A percentile compares a stretch with the other conserved stretches of the same genome.
phyloP scores from a whole-genome alignment of 2,797 vertebrate genomes.

The Syndactyla subalaris region DNA sequence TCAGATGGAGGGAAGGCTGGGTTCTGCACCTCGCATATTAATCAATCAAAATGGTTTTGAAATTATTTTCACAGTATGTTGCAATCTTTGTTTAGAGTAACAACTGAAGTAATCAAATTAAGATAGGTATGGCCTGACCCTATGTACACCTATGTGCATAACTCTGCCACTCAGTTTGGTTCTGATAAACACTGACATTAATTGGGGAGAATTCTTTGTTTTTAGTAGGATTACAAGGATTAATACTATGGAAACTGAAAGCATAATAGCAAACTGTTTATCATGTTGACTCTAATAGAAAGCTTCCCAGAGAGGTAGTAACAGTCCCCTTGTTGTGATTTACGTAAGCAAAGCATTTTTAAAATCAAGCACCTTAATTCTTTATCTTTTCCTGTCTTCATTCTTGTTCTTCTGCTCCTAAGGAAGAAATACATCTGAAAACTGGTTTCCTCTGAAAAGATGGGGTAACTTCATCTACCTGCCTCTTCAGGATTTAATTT shows the following conservation, averaged over 20 bases:
- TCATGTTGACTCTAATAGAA: neutral
- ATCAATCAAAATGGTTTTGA: neutral
- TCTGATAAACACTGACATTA: neutral
- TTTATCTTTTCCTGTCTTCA: neutral
- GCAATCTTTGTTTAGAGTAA: neutral
- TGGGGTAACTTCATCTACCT: neutral
- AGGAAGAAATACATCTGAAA: neutral
- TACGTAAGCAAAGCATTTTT: neutral
- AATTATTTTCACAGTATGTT: neutral
- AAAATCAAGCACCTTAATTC: neutral
- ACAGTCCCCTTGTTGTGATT: neutral
- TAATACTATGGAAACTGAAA: constrained; percentile 12
- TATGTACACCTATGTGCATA: neutral
- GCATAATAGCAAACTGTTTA: neutral
- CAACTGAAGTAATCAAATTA: neutral
- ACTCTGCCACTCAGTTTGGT: neutral
- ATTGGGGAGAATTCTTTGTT: neutral
- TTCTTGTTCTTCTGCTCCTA: neutral
- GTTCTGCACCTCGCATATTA: neutral
- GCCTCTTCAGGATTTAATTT: neutral
- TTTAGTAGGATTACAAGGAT: constrained; percentile 1
- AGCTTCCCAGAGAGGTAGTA: neutral
- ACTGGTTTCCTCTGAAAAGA: neutral
- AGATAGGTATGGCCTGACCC: neutral
- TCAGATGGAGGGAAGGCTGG: neutral